phyloP scores from a whole-genome alignment of 2,113 vertebrate genomes.

The Paratilapia polleni region DNA sequence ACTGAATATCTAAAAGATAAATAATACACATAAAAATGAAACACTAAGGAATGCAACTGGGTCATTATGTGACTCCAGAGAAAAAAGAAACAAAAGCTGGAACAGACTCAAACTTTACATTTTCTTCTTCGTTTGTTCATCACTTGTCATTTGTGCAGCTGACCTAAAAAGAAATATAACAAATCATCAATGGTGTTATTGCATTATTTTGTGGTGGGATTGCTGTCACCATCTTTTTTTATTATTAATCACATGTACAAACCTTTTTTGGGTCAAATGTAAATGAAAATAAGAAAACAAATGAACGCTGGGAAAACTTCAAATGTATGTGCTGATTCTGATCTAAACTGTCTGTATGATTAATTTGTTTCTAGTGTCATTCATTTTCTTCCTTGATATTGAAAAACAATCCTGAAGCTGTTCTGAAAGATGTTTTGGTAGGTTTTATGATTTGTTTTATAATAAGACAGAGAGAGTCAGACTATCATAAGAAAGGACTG shows the following conservation, averaged over 20 bases:
- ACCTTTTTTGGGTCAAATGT: constrained; percentile 66
- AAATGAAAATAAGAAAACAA: constrained; percentile 65
- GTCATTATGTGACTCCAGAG: constrained; percentile 72
- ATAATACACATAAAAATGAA: constrained; percentile 59
- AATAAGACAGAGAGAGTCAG: not conserved
- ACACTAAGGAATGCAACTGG: constrained; percentile 58
- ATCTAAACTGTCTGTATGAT: constrained; percentile 20
- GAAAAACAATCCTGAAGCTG: not conserved
- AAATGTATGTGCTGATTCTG: constrained; percentile 30
- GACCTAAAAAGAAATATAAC: constrained; percentile 67
- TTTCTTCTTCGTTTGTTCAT: constrained; percentile 35
- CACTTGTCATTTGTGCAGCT: constrained; percentile 68
- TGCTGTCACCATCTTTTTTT: constrained; percentile 58
- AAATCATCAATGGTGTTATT: constrained; percentile 59
- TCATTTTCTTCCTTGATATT: constrained; percentile 16
- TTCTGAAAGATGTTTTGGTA: not conserved
- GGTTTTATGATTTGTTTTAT: constrained; percentile 17
- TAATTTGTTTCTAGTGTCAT: constrained; percentile 32
- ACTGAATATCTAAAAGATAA: constrained; percentile 48
- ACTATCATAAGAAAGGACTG: not conserved
- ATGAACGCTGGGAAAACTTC: constrained; percentile 35
- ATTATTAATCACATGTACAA: constrained; percentile 64
- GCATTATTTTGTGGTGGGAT: constrained; percentile 30
- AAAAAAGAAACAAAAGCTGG: constrained; percentile 51
- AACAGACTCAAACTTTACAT: constrained; percentile 43